phyloP scores from a whole-genome alignment of 2,113 vertebrate species.

The Aramus guarauna region DNA sequence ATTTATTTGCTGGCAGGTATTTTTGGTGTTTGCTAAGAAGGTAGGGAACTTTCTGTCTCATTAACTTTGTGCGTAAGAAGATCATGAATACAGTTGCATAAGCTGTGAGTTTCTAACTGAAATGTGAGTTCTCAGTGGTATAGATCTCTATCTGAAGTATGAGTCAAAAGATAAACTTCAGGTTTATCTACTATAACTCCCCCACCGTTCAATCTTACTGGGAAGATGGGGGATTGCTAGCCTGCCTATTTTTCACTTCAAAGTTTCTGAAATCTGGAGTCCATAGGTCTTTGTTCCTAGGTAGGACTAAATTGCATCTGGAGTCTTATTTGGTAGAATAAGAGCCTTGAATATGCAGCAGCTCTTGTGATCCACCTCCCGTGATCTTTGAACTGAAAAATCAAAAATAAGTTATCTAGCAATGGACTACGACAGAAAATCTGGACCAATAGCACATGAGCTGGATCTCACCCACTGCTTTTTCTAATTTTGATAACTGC shows the following conservation, averaged over 20 bases:
- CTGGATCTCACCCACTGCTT: not conserved
- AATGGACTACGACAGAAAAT: not conserved
- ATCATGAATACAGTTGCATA: not conserved
- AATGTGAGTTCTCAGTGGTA: not conserved
- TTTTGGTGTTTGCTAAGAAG: conserved; percentile 26
- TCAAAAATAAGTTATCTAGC: not conserved
- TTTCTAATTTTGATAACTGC: not conserved
- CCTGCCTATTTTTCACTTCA: not conserved
- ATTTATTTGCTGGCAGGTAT: not conserved
- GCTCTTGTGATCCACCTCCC: not conserved
- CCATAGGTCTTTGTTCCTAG: not conserved
- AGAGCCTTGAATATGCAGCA: not conserved
- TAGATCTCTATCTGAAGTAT: not conserved
- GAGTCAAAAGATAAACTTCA: not conserved
- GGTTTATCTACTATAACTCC: not conserved
- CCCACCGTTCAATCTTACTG: not conserved
- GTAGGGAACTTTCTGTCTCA: conserved; percentile 9
- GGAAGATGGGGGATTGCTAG: not conserved
- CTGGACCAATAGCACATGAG: not conserved
- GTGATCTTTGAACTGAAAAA: not conserved
- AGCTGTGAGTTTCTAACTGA: not conserved
- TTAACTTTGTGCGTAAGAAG: conserved; percentile 14
- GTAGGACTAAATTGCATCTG: not conserved
- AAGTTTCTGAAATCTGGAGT: not conserved
- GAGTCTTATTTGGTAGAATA: not conserved